Base-by-base conservation (phyloP, 1,140 invertebrate species). In the Lordiphosa clarofinis region DNA sequence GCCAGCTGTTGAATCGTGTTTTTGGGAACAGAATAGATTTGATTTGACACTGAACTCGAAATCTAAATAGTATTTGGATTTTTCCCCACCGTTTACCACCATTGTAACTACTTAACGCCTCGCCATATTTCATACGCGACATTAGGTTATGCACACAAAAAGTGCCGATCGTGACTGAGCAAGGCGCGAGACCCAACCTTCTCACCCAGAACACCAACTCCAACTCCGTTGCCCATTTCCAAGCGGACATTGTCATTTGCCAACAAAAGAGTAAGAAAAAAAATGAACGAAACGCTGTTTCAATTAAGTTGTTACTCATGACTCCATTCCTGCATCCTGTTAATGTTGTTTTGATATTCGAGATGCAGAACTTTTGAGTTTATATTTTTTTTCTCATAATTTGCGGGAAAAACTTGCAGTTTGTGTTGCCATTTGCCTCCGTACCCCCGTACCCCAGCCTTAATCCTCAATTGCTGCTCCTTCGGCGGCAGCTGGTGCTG, bases 221-320 rank as follows among this genome's bases (percentile, higher is more conserved):
- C 42, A 39, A 39, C 10, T 8, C 4, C 53, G 46, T 35, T 52
- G 43, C 42, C 48, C 42, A 59, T 47, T 53, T 39, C 53, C 54
- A 62, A 37, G 15, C 15, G 47, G 47, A 49, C 47, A 46, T 33
- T 33, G 43, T 46, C 43, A 46, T 46, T 46, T 24, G 43, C 43
- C 43, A 46, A 46, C 57, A 70, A 70, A 40, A 62, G 67, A 38
- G 3, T 3, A 3, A 40, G 13, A 13, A 36, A 43, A 31, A 64
- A 64, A 46, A 54, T n/a, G 42, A 68, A 55, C 48, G 56, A 68
- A 64, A 37, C 72, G 64, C 36, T 31, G 39, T 79, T 81, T 75
- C 86, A 87, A 87, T 87, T 87, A 86, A 87, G 84, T 87, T 87
- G 84, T 87, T 60, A 76, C 78, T 84, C 84, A 86, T 70, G 67